Conservation (phyloP, 2,888 invertebrate genomes). For the Lasioglossum oenotherae region DNA sequence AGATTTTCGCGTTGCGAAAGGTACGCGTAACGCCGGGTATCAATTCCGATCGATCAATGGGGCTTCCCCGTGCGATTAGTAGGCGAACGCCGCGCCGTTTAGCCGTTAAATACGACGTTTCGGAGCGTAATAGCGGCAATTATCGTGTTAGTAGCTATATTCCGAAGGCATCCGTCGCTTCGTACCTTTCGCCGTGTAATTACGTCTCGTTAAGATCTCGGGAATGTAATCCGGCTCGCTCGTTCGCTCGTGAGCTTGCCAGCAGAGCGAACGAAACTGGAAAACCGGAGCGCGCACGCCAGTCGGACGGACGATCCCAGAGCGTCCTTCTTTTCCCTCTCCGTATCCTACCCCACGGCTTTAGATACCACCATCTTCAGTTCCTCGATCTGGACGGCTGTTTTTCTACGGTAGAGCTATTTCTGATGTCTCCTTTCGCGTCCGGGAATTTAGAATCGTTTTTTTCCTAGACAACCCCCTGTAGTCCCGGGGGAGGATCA, state of each 20-base stretch:
- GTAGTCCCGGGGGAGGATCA: background rate
- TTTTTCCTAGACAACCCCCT: background rate
- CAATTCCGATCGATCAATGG: constrained; percentile 66
- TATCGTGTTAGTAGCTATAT: constrained; percentile 82
- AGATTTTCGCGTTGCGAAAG: constrained; percentile 11
- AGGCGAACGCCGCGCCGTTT: constrained; percentile 80
- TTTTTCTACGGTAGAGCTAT: background rate
- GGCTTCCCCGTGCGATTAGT: constrained; percentile 75
- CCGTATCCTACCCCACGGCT: background rate
- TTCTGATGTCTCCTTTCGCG: background rate
- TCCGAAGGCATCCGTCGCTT: constrained; percentile 77
- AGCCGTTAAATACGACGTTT: constrained; percentile 82
- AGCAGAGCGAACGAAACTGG: constrained; percentile 72
- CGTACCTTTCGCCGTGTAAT: constrained; percentile 80
- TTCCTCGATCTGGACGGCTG: background rate
- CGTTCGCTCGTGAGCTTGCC: constrained; percentile 11
- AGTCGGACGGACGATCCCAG: constrained; percentile 55
- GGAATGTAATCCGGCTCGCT: constrained; percentile 71
- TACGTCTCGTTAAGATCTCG: constrained; percentile 80
- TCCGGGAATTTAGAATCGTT: background rate
- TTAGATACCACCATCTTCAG: background rate
- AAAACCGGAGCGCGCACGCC: constrained; percentile 66
- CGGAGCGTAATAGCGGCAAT: constrained; percentile 82
- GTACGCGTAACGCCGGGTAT: constrained; percentile 53
- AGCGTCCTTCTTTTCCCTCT: constrained; percentile 37